Evolutionary conservation across 2,888 invertebrate species (phyloP).

Genomic region (Chloroclystis v-ata): DNA sequence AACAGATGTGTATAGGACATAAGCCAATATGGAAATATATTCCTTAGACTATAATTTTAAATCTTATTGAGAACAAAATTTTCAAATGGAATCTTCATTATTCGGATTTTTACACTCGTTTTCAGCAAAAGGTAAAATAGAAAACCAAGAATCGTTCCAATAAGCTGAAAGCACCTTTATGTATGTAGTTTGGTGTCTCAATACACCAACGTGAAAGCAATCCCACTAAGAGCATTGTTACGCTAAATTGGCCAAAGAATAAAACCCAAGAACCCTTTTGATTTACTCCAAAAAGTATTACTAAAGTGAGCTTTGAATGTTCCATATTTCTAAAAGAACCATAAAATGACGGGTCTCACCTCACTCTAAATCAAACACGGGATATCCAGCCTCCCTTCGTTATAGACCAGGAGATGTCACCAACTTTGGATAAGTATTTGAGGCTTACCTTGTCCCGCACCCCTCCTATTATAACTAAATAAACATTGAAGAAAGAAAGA

Average conservation of each 20-base stretch:
- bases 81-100: too few relatives aligned
- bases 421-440: too few relatives aligned
- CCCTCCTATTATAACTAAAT: too few relatives aligned
- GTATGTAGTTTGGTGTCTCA: neutral
- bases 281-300: conserved; percentile 38
- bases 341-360: conserved; percentile 56
- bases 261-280: conserved; percentile 7
- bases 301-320: conserved; percentile 36
- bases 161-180: neutral
- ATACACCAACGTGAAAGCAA: neutral
- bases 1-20: too few relatives aligned
- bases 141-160: neutral
- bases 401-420: too few relatives aligned
- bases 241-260: neutral
- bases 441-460: too few relatives aligned
- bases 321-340: conserved; percentile 42
- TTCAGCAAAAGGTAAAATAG: too few relatives aligned
- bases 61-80: too few relatives aligned
- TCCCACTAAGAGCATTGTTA: neutral
- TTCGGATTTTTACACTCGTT: too few relatives aligned
- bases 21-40: too few relatives aligned
- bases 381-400: conserved; percentile 71
- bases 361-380: conserved; percentile 70
- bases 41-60: too few relatives aligned
- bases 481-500: too few relatives aligned